Conservation (phyloP, 1,140 invertebrate genomes). For the Sitophilus oryzae region DNA sequence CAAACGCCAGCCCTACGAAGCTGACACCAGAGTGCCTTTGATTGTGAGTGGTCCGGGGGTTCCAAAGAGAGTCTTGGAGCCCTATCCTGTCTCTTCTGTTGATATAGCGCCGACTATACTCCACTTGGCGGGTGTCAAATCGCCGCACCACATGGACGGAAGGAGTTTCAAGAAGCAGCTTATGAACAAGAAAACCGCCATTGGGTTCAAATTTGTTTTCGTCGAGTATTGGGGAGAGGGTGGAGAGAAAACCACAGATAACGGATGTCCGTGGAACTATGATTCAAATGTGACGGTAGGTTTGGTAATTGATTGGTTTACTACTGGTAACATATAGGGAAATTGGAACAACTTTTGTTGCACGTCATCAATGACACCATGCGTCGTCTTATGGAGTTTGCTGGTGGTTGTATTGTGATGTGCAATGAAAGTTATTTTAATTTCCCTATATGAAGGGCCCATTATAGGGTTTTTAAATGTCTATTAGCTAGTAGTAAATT, state of each 20-base stretch:
- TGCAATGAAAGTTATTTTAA: no score
- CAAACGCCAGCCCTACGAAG: constrained; percentile 84
- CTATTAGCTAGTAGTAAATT: no score
- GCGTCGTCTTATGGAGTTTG: no score
- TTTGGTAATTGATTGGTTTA: no score
- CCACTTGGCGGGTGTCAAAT: constrained; percentile 52
- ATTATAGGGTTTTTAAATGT: no score
- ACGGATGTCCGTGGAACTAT: constrained; percentile 51
- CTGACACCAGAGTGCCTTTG: constrained; percentile 78
- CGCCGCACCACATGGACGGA: constrained; percentile 58
- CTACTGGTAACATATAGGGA: no score
- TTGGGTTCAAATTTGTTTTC: constrained; percentile 46
- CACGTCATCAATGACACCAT: no score
- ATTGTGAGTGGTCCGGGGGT: constrained; percentile 71
- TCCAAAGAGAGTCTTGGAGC: constrained; percentile 42
- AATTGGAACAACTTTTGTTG: no score
- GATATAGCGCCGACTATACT: constrained; percentile 76
- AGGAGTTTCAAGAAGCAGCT: constrained; percentile 48
- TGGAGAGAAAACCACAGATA: constrained; percentile 46
- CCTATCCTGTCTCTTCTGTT: constrained; percentile 63
- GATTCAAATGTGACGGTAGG: constrained; percentile 55
- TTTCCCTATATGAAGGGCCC: no score
- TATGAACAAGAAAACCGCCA: constrained; percentile 25
- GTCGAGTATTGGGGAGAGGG: constrained; percentile 78
- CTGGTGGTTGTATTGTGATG: no score